Conservation (phyloP, 2,888 invertebrate genomes). For the Lycaena phlaeas region DNA sequence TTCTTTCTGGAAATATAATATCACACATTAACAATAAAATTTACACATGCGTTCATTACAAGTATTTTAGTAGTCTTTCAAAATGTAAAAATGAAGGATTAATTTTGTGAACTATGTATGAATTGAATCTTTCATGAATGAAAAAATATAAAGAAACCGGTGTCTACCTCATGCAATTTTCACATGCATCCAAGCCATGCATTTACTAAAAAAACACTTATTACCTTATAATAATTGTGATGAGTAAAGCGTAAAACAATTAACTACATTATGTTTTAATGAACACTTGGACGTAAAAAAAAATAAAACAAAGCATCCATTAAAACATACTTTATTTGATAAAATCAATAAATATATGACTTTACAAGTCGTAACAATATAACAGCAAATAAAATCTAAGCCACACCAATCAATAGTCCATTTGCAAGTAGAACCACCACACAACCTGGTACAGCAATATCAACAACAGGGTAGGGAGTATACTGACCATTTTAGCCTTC, state of each 20-base stretch:
- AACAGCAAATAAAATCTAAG: slow-evolving; percentile 27
- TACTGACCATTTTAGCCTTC: slow-evolving; percentile 87
- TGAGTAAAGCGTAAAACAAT: slow-evolving; percentile 15
- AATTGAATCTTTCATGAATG: too few species aligned
- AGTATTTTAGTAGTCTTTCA: too few species aligned
- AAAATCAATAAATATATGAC: slow-evolving; percentile 24
- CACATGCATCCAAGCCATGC: too few species aligned
- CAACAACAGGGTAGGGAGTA: slow-evolving; percentile 55
- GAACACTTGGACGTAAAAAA: slow-evolving; percentile 31
- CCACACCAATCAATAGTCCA: slow-evolving; percentile 43
- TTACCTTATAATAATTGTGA: slow-evolving; percentile 36
- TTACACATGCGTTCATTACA: too few species aligned
- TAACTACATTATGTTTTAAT: slow-evolving; percentile 35
- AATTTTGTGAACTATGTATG: too few species aligned
- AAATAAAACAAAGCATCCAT: slow-evolving; percentile 48
- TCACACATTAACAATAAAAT: too few species aligned
- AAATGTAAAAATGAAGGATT: too few species aligned
- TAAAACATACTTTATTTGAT: slow-evolving; percentile 48
- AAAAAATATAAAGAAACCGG: too few species aligned
- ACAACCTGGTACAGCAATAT: slow-evolving; percentile 61
- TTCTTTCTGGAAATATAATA: slow-evolving; percentile 59
- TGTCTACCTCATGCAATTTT: too few species aligned
- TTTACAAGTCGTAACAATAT: slow-evolving; percentile 33
- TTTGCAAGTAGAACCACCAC: slow-evolving; percentile 64
- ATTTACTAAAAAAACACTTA: slow-evolving; percentile 25